A percentile compares a stretch with the other conserved stretches of the same genome.
These are phyloP conservation scores for Stercorarius parasiticus DNA, from an alignment of 2,113 vertebrate species.

Conservation along the genomic window DNA sequence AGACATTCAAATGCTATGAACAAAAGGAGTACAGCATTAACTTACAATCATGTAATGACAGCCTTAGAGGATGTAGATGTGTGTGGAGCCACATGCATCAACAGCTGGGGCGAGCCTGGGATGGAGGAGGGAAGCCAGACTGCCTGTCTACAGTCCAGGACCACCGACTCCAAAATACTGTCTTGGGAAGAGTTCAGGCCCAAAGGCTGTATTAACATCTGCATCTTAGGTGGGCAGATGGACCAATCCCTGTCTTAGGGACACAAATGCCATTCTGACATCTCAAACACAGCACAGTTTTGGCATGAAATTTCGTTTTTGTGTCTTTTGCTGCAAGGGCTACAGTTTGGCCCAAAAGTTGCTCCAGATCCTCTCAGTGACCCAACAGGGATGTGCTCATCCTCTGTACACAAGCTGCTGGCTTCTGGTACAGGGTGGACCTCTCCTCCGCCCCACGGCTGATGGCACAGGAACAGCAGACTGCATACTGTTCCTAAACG, in stretches of 20 bases:
- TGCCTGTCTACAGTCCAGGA: background rate
- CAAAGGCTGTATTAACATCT: background rate
- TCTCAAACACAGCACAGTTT: background rate
- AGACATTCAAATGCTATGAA: background rate
- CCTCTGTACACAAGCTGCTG: background rate
- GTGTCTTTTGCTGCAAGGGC: background rate
- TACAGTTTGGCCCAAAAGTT: background rate
- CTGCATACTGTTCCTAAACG: background rate
- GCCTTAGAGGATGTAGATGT: accelerated
- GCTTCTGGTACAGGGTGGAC: background rate
- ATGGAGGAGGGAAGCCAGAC: background rate
- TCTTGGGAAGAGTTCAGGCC: background rate
- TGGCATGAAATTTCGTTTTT: background rate
- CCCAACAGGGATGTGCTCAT: background rate
- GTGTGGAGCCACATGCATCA: background rate
- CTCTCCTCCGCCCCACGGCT: background rate
- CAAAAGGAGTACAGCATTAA: background rate
- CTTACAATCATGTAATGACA: background rate
- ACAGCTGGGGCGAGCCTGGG: background rate
- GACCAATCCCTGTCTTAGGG: background rate
- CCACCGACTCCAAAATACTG: background rate
- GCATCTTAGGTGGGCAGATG: background rate
- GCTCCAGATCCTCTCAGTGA: background rate
- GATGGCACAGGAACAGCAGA: background rate
- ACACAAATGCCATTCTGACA: background rate